Percentiles rank a stretch among this genome's conserved stretches.
Evolutionary conservation across 1,140 invertebrate genomes (phyloP).

Genomic region (Melanaphis sacchari): DNA sequence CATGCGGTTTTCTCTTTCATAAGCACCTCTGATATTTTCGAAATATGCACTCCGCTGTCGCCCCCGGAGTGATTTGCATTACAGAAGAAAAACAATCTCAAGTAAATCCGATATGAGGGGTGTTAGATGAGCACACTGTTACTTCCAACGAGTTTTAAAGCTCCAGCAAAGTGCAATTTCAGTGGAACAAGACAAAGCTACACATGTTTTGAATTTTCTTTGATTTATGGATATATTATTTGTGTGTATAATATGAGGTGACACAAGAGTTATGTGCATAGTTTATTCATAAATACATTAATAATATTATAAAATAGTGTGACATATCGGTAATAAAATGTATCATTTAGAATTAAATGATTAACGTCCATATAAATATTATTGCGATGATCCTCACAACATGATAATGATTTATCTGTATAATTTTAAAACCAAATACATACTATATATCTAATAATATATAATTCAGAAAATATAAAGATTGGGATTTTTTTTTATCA

Average conservation of each 20-base stretch:
- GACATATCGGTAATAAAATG: neutral
- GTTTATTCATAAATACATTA: conserved; percentile 25
- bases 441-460: neutral
- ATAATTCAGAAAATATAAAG: neutral
- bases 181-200: conserved; percentile 11
- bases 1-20: conserved; percentile 57
- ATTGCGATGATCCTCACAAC: neutral
- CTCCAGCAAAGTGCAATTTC: conserved; percentile 48
- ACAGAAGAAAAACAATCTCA: conserved; percentile 57
- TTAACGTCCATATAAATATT: neutral
- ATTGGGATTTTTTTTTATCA: neutral
- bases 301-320: neutral
- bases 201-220: conserved; percentile 44
- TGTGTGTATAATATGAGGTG: neutral
- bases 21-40: conserved; percentile 55
- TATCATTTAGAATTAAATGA: neutral
- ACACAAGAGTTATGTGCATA: neutral
- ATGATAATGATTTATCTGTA: neutral
- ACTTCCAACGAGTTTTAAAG: conserved; percentile 46
- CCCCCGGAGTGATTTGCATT: conserved; percentile 53
- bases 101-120: conserved; percentile 49
- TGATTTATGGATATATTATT: conserved; percentile 23
- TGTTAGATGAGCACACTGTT: conserved; percentile 24
- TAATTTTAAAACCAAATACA: neutral
- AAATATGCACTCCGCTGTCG: conserved; percentile 47